Evolutionary conservation across 1,140 invertebrate genomes (phyloP).

Genomic region (Aphidius ervi): DNA sequence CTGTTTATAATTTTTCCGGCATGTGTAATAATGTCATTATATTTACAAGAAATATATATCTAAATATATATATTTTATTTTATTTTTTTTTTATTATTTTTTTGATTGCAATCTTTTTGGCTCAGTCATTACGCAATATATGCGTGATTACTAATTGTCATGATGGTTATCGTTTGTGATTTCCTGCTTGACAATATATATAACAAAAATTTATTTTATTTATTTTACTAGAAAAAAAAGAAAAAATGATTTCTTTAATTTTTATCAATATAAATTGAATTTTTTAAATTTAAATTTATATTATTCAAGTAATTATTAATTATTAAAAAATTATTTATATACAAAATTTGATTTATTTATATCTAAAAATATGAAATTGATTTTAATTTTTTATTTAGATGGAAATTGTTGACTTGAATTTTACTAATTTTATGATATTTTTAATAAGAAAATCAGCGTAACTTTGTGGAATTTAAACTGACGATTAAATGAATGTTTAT

Average conservation of each 20-base stretch:
- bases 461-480: background rate
- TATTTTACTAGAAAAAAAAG: background rate
- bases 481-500: too few relatives aligned
- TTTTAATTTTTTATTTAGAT: too few relatives aligned
- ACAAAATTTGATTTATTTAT: too few relatives aligned
- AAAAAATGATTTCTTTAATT: background rate
- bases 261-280: background rate
- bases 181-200: slow-evolving; percentile 21
- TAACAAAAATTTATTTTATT: background rate
- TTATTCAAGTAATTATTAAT: background rate
- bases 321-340: too few relatives aligned
- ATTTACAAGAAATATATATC: too few relatives aligned
- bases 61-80: slow-evolving; percentile 6
- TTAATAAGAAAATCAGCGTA: background rate
- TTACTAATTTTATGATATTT: background rate
- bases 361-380: too few relatives aligned
- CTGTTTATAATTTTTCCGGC: too few relatives aligned
- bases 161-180: slow-evolving; percentile 42
- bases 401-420: too few relatives aligned
- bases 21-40: too few relatives aligned
- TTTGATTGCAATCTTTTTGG: slow-evolving; percentile 14
- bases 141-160: slow-evolving; percentile 46
- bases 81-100: background rate
- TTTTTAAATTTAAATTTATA: background rate
- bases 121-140: slow-evolving; percentile 39